Conservation (phyloP, 2,113 vertebrate species). For the Gobio gobio region DNA sequence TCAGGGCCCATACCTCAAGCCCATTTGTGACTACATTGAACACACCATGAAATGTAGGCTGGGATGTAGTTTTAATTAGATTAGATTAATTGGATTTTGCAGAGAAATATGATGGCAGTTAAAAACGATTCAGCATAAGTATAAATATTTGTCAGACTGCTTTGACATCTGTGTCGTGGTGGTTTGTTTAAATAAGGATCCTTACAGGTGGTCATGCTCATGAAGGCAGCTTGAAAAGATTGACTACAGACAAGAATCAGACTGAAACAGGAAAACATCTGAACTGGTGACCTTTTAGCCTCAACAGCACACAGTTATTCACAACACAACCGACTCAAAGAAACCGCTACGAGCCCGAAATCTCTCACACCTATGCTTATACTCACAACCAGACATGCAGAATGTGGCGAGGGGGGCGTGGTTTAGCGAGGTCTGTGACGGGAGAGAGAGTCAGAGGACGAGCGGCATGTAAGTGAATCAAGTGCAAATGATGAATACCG, state of each 20-base stretch:
- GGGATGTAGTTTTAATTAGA: not conserved
- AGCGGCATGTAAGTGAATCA: too few species aligned
- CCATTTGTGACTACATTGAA: not conserved
- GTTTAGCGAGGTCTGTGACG: too few species aligned
- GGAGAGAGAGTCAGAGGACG: too few species aligned
- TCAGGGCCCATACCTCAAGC: not conserved
- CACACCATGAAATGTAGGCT: not conserved
- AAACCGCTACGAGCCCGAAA: not conserved
- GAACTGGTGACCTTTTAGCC: constrained; percentile 24
- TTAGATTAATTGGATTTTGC: too few species aligned
- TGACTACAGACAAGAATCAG: not conserved
- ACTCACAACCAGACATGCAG: constrained; percentile 11
- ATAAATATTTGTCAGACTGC: not conserved
- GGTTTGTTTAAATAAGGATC: not conserved
- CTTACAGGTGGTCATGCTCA: constrained; percentile 20
- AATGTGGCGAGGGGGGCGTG: too few species aligned
- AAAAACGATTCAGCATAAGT: not conserved
- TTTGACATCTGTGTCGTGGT: not conserved
- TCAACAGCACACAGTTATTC: constrained; percentile 16
- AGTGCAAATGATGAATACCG: too few species aligned
- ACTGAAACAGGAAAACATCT: constrained; percentile 35
- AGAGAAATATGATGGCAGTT: not conserved
- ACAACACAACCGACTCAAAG: not conserved
- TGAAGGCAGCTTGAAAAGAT: not conserved
- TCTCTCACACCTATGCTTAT: constrained; percentile 30